Evolutionary conservation across 2,888 invertebrate genomes (phyloP).

Genomic region (Dromius quadrimaculatus): DNA sequence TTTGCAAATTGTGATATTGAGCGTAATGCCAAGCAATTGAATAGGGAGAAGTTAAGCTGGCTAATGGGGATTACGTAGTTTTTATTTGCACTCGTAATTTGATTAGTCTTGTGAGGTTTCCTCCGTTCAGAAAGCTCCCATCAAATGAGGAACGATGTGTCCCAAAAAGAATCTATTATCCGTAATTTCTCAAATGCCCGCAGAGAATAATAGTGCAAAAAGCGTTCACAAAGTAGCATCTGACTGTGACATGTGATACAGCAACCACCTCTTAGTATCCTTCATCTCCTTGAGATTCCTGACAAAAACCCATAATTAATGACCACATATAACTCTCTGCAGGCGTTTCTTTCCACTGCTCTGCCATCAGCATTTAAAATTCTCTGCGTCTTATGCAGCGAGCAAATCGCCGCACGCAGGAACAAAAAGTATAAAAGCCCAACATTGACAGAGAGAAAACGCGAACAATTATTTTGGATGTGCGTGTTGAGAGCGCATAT

Average conservation of each 20-base stretch:
- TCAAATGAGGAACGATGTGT: slow-evolving; percentile 4
- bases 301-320: slow-evolving; percentile 42
- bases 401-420: slow-evolving; percentile 29
- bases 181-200: slow-evolving; percentile 33
- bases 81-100: slow-evolving; percentile 35
- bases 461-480: slow-evolving; percentile 44
- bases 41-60: slow-evolving; percentile 3
- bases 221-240: slow-evolving; percentile 24
- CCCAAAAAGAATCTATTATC: slow-evolving; percentile 22
- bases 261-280: slow-evolving; percentile 20
- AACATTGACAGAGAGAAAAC: slow-evolving; percentile 43
- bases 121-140: slow-evolving; percentile 6
- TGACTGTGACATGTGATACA: slow-evolving; percentile 39
- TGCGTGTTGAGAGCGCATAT: slow-evolving; percentile 37
- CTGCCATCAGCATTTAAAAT: slow-evolving; percentile 45
- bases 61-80: slow-evolving; percentile 32
- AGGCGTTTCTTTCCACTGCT: slow-evolving; percentile 31
- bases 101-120: slow-evolving; percentile 30
- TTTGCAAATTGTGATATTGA: slow-evolving; percentile 35
- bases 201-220: slow-evolving; percentile 30
- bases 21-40: slow-evolving; percentile 25
- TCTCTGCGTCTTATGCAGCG: slow-evolving; percentile 38
- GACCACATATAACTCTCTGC: slow-evolving; percentile 30
- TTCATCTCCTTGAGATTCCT: slow-evolving; percentile 23
- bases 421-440: slow-evolving; percentile 45